phyloP scores from a whole-genome alignment of 2,113 vertebrate genomes.

The human region GRCh38 chr9:96188001-96188500 shows the following conservation, averaged over 20 bases:
- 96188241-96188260: neutral
- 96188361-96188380: neutral
- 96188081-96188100: neutral
- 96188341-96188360: neutral
- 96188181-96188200: neutral
- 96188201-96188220: neutral
- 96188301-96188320: neutral
- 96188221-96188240: neutral
- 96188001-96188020: neutral
- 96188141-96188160: neutral
- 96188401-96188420: fast-evolving
- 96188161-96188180: neutral
- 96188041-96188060: neutral
- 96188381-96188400: neutral
- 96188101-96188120: neutral
- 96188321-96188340: neutral
- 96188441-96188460: fast-evolving
- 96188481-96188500: neutral
- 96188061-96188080: neutral
- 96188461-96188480: neutral
- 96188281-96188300: neutral
- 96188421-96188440: too few species aligned
- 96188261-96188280: neutral
- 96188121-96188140: neutral
- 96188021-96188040: neutral